phyloP scores from a whole-genome alignment of 2,113 vertebrate species.

The Sprattus sprattus region DNA sequence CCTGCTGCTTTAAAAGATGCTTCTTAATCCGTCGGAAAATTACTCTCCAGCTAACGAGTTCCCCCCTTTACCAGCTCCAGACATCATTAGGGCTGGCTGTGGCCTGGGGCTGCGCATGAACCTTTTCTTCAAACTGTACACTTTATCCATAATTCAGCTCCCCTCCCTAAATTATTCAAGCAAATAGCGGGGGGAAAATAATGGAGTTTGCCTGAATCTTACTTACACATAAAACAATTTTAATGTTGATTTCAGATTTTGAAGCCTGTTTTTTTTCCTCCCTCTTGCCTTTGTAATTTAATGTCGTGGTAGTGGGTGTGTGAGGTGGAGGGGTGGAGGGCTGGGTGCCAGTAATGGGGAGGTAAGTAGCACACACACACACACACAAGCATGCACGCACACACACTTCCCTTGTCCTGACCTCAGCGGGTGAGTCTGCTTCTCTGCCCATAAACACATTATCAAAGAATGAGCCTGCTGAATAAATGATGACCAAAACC shows the following conservation, averaged over 20 bases:
- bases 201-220: conserved; percentile 96
- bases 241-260: conserved; percentile 92
- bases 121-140: conserved; percentile 99
- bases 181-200: conserved; percentile 98
- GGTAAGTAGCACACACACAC: conserved; percentile 43
- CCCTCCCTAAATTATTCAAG: conserved; percentile 98
- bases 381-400: conserved; percentile 17
- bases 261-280: conserved; percentile 70
- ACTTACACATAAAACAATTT: conserved; percentile 89
- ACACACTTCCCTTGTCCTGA: conserved; percentile 42
- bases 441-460: conserved; percentile 54
- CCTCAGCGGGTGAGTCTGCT: conserved; percentile 27
- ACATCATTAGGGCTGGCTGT: conserved; percentile 97
- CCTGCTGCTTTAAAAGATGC: conserved; percentile 85
- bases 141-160: conserved; percentile 99
- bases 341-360: conserved; percentile 13
- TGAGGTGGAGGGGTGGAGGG: conserved; percentile 21
- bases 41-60: conserved; percentile 94
- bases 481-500: conserved; percentile 50
- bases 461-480: conserved; percentile 43
- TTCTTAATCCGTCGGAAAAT: conserved; percentile 92
- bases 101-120: conserved; percentile 92
- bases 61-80: conserved; percentile 88
- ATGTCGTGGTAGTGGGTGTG: conserved; percentile 31
- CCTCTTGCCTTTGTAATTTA: not conserved